Percentiles rank a stretch among this genome's conserved stretches.
phyloP scores from a whole-genome alignment of 2,797 vertebrate species.

The Myotis vivesi region DNA sequence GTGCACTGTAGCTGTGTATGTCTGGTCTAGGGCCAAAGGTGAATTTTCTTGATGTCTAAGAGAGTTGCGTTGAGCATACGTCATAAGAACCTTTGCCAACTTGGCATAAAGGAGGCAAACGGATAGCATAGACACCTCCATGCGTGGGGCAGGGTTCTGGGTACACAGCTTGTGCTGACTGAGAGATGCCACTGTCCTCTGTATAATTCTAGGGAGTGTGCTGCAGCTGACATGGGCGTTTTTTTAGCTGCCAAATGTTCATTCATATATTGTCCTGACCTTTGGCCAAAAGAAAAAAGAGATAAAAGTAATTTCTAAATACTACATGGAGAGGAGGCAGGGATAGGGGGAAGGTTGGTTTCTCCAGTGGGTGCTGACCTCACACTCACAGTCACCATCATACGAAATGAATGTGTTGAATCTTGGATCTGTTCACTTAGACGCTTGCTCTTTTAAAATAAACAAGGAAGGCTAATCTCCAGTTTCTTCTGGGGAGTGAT shows the following conservation, averaged over 20 bases:
- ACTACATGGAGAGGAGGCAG: neutral
- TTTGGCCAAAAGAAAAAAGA: neutral
- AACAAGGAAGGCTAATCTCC: neutral
- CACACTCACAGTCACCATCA: neutral
- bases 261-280: neutral
- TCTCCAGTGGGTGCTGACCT: neutral
- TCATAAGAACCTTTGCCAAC: neutral
- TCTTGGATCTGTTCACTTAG: constrained; percentile 16
- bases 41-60: constrained; percentile 40
- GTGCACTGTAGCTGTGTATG: neutral
- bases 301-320: constrained; percentile 28
- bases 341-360: neutral
- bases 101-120: neutral
- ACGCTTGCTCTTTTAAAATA: constrained; percentile 26
- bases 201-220: neutral
- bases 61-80: neutral
- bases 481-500: neutral
- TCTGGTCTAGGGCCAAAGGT: constrained; percentile 57
- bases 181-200: neutral
- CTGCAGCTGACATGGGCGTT: neutral
- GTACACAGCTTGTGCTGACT: neutral
- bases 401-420: neutral
- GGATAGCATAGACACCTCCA: neutral
- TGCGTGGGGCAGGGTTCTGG: neutral
- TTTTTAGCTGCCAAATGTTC: neutral